Evolutionary conservation across 2,113 vertebrate species (phyloP).

Genomic region (Rana temporaria): DNA sequence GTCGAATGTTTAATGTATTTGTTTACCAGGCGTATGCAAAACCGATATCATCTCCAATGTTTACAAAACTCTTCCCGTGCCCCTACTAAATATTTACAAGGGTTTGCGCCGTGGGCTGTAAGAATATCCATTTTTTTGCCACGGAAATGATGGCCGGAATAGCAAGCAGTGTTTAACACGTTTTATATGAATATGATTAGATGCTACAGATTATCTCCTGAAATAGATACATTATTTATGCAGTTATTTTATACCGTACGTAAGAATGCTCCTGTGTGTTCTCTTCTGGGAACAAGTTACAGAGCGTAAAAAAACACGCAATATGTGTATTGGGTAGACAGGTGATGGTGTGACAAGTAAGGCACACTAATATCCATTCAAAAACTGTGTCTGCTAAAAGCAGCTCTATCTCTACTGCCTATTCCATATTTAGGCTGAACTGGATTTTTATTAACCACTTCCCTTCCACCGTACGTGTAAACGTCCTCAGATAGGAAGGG

Average conservation of each 20-base stretch:
- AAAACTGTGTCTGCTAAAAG: no score
- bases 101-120: neutral
- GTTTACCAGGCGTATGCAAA: neutral
- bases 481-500: no score
- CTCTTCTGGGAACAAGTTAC: neutral
- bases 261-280: neutral
- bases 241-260: neutral
- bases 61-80: neutral
- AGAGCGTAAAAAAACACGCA: neutral
- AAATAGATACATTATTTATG: neutral
- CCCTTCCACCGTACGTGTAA: no score
- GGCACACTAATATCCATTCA: no score
- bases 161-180: neutral
- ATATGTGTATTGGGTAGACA: no score
- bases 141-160: neutral
- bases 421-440: no score
- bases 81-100: constrained; percentile 7
- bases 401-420: no score
- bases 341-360: no score
- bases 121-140: neutral
- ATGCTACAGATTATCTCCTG: neutral
- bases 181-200: constrained; percentile 26
- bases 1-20: neutral
- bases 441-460: no score
- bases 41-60: neutral